phyloP scores from a whole-genome alignment of 2,888 invertebrate genomes.

The Caenorhabditis imperialis region DNA sequence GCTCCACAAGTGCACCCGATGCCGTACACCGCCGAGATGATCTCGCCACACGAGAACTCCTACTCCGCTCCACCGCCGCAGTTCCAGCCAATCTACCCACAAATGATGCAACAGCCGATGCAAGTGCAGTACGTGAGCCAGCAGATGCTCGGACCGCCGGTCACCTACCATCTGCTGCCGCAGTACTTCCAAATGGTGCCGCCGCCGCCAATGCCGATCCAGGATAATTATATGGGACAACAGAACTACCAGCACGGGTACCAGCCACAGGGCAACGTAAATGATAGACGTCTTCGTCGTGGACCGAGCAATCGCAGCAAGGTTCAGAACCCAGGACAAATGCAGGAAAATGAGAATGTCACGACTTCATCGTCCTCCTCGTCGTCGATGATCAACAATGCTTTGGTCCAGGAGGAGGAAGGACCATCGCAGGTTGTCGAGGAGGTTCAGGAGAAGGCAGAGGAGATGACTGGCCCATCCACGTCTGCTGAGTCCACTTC shows the following conservation, averaged over 20 bases:
- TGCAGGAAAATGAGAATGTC: slow-evolving; percentile 1
- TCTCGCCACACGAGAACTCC: slow-evolving; percentile 1
- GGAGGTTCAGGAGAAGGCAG: neutral
- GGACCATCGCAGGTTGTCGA: neutral
- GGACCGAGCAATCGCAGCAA: neutral
- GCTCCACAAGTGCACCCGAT: slow-evolving; percentile 10
- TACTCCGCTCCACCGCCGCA: neutral
- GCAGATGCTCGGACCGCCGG: too few species aligned
- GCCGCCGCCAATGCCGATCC: too few species aligned
- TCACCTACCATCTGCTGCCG: too few species aligned
- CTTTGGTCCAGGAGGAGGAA: neutral
- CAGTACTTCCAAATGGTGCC: too few species aligned
- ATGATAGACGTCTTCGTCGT: neutral
- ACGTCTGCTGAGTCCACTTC: too few species aligned
- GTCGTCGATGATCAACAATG: neutral
- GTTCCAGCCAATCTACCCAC: neutral
- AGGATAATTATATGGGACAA: too few species aligned
- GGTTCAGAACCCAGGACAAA: neutral
- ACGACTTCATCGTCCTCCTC: slow-evolving; percentile 11
- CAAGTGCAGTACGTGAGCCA: too few species aligned
- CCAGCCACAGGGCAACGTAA: neutral
- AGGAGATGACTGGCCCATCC: too few species aligned
- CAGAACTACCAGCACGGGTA: slow-evolving; percentile 2
- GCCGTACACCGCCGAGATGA: slow-evolving; percentile 28
- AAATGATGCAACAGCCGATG: too few species aligned